phyloP scores from a whole-genome alignment of 2,113 vertebrate genomes.

The Oxygymnocypris stewartii region DNA sequence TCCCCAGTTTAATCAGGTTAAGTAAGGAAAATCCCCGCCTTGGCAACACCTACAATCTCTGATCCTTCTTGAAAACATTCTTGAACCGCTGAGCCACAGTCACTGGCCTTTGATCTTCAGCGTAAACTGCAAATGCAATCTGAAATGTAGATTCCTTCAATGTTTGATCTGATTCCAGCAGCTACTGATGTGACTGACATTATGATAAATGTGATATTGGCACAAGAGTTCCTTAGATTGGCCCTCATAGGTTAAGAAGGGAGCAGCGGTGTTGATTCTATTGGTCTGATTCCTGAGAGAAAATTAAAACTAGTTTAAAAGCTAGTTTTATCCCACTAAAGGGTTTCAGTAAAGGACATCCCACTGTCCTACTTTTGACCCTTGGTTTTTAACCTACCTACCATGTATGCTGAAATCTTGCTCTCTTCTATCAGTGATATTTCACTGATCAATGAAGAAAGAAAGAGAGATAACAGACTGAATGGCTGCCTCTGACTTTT shows the following conservation, averaged over 20 bases:
- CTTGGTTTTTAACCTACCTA: neutral
- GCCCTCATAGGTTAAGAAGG: neutral
- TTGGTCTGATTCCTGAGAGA: neutral
- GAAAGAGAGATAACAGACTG: neutral
- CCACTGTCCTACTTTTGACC: neutral
- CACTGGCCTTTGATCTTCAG: slow-evolving; percentile 58
- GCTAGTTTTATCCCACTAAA: neutral
- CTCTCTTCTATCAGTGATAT: neutral
- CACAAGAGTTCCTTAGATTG: slow-evolving; percentile 36
- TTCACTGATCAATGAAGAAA: neutral
- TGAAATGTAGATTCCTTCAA: slow-evolving; percentile 53
- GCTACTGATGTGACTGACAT: slow-evolving; percentile 56
- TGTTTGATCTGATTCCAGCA: slow-evolving; percentile 55
- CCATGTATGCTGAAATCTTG: neutral
- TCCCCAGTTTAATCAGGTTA: slow-evolving; percentile 46
- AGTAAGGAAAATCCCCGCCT: slow-evolving; percentile 46
- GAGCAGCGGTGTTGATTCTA: neutral
- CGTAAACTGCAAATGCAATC: slow-evolving; percentile 55
- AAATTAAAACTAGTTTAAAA: neutral
- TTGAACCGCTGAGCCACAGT: slow-evolving; percentile 43
- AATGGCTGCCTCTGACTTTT: neutral
- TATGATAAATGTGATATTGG: slow-evolving; percentile 45
- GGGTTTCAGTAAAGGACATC: neutral
- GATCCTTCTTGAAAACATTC: slow-evolving; percentile 52
- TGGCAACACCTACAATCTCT: slow-evolving; percentile 47